phyloP scores from a whole-genome alignment of 2,797 vertebrate species.

The Lagodon rhomboides region DNA sequence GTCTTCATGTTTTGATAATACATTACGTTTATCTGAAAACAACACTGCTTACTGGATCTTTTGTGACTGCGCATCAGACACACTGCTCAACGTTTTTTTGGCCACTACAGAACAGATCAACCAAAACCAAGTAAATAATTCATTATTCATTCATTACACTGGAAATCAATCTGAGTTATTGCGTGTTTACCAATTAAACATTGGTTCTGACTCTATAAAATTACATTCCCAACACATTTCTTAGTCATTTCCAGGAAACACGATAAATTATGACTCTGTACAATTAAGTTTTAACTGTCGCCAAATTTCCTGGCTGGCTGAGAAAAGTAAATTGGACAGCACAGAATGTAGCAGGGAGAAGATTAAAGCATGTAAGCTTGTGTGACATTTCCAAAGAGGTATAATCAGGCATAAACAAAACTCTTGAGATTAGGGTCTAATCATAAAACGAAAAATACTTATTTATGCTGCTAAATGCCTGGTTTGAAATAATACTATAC shows the following conservation, averaged over 20 bases:
- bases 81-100: background rate
- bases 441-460: background rate
- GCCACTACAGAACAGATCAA: background rate
- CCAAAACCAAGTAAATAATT: background rate
- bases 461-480: constrained; percentile 8
- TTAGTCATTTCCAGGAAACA: background rate
- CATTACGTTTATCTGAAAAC: no score
- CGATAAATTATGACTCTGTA: background rate
- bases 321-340: background rate
- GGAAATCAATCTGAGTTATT: background rate
- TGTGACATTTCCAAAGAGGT: background rate
- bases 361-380: background rate
- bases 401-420: background rate
- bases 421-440: background rate
- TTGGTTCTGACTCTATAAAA: background rate
- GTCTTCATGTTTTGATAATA: no score
- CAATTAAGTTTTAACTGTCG: background rate
- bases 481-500: background rate
- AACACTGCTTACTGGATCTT: no score
- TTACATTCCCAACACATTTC: background rate
- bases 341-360: background rate
- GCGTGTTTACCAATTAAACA: background rate
- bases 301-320: background rate
- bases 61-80: no score
- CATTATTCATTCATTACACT: background rate